phyloP scores from a whole-genome alignment of 2,797 vertebrate genomes.

The Galago senegalensis region DNA sequence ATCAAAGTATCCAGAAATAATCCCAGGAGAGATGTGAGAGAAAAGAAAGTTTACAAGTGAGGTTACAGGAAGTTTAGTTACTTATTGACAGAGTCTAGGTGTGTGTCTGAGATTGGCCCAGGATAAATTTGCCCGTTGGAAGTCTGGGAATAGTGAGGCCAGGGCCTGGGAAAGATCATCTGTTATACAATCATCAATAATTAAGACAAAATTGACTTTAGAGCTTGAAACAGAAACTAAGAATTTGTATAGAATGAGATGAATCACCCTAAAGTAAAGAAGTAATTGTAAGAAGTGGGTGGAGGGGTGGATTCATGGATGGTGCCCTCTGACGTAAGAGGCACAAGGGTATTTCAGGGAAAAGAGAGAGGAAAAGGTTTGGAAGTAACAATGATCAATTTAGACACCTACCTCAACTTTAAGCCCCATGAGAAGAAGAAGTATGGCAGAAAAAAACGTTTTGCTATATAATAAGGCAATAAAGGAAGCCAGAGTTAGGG shows the following conservation, averaged over 20 bases:
- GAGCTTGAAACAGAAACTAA: not conserved
- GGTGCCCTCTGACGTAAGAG: not conserved
- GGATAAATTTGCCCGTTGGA: not conserved
- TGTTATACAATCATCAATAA: not conserved
- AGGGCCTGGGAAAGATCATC: not conserved
- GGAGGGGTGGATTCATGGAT: too few species aligned
- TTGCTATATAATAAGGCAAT: not conserved
- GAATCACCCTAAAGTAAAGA: not conserved
- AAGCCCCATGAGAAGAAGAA: not conserved
- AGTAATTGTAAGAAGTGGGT: not conserved
- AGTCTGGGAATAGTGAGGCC: not conserved
- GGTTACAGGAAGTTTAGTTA: not conserved
- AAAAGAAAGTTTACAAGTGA: not conserved
- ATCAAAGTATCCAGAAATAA: not conserved
- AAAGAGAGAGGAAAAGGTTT: not conserved
- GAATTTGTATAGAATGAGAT: not conserved
- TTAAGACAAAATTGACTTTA: not conserved
- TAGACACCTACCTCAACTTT: not conserved
- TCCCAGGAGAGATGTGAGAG: not conserved
- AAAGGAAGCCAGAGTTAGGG: not conserved
- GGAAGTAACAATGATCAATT: not conserved
- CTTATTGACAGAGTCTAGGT: not conserved
- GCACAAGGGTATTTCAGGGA: not conserved
- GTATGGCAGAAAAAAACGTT: not conserved
- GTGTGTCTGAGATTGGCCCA: not conserved